A percentile compares a stretch with the other conserved stretches of the same genome.
Conservation (phyloP, 2,888 invertebrate genomes). For the Blastobasis adustella region DNA sequence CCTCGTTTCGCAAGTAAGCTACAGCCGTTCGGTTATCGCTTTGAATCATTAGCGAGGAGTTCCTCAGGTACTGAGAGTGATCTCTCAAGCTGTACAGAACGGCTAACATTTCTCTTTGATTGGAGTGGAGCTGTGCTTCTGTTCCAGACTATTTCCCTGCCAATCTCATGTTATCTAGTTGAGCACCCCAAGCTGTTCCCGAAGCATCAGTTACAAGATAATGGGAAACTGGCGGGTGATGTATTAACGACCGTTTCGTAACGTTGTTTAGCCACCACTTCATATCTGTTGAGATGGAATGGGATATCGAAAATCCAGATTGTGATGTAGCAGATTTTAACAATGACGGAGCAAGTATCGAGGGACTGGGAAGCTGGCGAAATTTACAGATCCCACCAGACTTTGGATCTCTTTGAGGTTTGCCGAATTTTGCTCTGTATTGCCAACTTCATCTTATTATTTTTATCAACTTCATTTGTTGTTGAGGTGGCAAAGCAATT, state of each 20-base stretch:
- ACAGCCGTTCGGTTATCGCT: slow-evolving; percentile 23
- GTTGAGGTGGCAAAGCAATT: no score
- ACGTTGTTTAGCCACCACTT: slow-evolving; percentile 12
- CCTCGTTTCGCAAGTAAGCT: slow-evolving; percentile 23
- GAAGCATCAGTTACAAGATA: slow-evolving; percentile 17
- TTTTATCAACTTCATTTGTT: no score
- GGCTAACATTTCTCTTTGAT: slow-evolving; percentile 9
- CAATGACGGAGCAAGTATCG: no score
- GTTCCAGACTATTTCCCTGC: background rate
- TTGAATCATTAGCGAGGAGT: slow-evolving; percentile 7
- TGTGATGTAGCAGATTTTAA: no score
- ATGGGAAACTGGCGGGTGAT: slow-evolving; percentile 6
- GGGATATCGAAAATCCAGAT: no score
- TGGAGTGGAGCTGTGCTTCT: background rate
- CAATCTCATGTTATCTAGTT: slow-evolving; percentile 1
- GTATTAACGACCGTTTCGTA: slow-evolving; percentile 3
- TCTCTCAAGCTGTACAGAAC: background rate
- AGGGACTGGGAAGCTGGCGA: background rate
- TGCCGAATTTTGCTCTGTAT: background rate
- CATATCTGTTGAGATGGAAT: background rate
- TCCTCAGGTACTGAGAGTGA: background rate
- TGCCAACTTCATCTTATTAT: no score
- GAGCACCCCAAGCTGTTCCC: slow-evolving; percentile 12
- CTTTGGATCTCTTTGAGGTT: slow-evolving; percentile 4
- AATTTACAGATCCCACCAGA: slow-evolving; percentile 11